Percentiles rank a stretch among this genome's conserved stretches.
Conservation (phyloP, 2,113 vertebrate species). For the Argyrosomus japonicus region DNA sequence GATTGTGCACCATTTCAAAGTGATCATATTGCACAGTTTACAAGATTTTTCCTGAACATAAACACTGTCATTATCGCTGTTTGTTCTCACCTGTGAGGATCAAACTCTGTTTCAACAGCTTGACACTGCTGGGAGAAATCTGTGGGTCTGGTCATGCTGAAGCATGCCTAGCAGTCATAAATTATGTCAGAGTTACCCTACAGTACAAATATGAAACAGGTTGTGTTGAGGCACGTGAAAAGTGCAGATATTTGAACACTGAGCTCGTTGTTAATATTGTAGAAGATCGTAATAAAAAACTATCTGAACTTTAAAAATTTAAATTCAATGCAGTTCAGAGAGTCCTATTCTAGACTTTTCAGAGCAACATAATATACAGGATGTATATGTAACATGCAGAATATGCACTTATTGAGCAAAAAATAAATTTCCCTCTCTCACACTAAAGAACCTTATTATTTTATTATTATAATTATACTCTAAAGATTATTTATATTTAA, state of each 20-base stretch:
- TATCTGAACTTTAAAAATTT: neutral
- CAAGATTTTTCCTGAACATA: no score
- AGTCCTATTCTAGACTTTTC: neutral
- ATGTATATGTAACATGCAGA: neutral
- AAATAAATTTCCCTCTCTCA: neutral
- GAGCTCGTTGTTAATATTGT: neutral
- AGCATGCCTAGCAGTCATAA: conserved; percentile 36
- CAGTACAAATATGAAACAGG: conserved; percentile 22
- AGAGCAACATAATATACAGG: neutral
- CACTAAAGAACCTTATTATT: neutral
- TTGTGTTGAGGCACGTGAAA: conserved; percentile 52
- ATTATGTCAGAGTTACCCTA: conserved; percentile 24
- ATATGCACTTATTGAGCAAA: neutral
- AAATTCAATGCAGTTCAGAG: neutral
- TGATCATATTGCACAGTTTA: neutral
- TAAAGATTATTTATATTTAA: no score
- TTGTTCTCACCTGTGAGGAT: neutral
- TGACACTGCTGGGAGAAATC: neutral
- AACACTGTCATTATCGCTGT: neutral
- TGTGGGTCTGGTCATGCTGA: conserved; percentile 35
- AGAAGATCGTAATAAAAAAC: neutral
- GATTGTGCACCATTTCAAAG: neutral
- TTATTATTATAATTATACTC: no score
- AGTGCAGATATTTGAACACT: neutral
- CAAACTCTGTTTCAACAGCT: neutral